Percentiles rank a stretch among this genome's conserved stretches.
These are phyloP conservation scores for Bucco capensis DNA, from an alignment of 2,113 vertebrate genomes.

Conservation along the genomic window DNA sequence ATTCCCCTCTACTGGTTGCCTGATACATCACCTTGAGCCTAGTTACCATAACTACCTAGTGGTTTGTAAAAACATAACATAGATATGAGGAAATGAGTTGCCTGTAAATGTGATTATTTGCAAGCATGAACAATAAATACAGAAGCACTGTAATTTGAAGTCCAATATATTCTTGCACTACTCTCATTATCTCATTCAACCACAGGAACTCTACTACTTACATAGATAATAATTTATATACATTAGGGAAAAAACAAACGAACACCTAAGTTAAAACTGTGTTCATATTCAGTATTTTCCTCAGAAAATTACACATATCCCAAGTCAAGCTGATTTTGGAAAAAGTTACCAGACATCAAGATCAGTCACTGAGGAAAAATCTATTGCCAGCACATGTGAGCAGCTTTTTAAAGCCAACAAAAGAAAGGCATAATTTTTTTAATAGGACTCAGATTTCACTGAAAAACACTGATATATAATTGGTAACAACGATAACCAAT, in stretches of 20 bases:
- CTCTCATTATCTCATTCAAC: background rate
- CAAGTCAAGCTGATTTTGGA: background rate
- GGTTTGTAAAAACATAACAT: fast-evolving
- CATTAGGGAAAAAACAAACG: background rate
- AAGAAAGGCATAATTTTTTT: background rate
- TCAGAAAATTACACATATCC: background rate
- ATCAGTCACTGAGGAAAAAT: background rate
- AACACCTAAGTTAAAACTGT: background rate
- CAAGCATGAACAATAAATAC: background rate
- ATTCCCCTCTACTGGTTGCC: background rate
- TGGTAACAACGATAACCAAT: fast-evolving
- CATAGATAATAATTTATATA: background rate
- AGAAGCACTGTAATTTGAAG: background rate
- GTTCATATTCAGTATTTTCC: background rate
- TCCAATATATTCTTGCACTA: background rate
- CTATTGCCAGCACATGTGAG: background rate
- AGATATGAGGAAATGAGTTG: background rate
- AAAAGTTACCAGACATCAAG: background rate
- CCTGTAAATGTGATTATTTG: fast-evolving
- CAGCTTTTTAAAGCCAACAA: background rate
- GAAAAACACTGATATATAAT: background rate
- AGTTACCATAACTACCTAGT: background rate
- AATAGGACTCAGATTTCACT: background rate
- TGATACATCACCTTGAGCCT: background rate
- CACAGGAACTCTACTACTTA: background rate